Conservation (phyloP, 2,797 vertebrate species). For the Rhinatrema bivittatum region DNA sequence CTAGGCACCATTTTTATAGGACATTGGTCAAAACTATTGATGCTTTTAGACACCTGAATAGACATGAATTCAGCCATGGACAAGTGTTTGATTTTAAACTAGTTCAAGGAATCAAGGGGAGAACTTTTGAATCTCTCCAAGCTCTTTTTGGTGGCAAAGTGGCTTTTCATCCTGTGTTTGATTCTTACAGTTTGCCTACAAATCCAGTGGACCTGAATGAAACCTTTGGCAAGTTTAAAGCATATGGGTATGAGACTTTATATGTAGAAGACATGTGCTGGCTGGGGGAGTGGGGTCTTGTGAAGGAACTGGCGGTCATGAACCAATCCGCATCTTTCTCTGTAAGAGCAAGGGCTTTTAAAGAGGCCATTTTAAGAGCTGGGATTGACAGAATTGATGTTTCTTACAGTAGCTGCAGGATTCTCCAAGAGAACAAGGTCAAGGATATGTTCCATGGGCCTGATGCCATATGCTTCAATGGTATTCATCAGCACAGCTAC, state of each 20-base stretch:
- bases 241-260: slow-evolving; percentile 15
- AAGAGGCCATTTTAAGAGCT: slow-evolving; percentile 5
- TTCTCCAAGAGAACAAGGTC: slow-evolving; percentile 12
- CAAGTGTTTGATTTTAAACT: slow-evolving; percentile 20
- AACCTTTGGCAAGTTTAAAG: slow-evolving; percentile 8
- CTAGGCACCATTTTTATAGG: slow-evolving; percentile 24
- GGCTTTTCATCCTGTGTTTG: not conserved
- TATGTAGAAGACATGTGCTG: slow-evolving; percentile 24
- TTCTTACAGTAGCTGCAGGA: slow-evolving; percentile 18
- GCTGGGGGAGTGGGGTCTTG: slow-evolving; percentile 22
- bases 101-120: slow-evolving; percentile 16
- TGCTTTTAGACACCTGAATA: slow-evolving; percentile 8
- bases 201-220: slow-evolving; percentile 8
- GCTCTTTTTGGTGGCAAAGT: slow-evolving; percentile 14
- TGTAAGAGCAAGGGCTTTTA: slow-evolving; percentile 9
- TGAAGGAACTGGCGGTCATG: slow-evolving; percentile 18
- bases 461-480: slow-evolving; percentile 19
- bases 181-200: not conserved
- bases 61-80: slow-evolving; percentile 6
- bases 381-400: slow-evolving; percentile 19
- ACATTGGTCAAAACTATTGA: slow-evolving; percentile 14
- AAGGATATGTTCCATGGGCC: slow-evolving; percentile 20
- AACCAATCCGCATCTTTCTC: not conserved
- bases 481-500: slow-evolving; percentile 20
- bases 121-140: slow-evolving; percentile 21